Conservation (phyloP, 2,888 invertebrate species). For the Fragum whitleyi region DNA sequence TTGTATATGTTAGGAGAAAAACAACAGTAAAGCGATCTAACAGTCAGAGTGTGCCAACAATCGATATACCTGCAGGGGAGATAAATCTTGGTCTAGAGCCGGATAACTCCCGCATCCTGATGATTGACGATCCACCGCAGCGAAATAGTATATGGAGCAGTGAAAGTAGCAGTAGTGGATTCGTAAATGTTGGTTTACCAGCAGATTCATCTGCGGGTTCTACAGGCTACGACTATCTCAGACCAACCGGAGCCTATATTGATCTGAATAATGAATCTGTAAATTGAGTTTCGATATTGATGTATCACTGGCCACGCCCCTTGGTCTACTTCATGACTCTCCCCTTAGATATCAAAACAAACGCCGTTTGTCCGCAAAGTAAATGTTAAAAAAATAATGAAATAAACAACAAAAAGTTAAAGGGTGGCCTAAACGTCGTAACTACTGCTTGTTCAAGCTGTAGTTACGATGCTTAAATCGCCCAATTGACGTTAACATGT, state of each 20-base stretch:
- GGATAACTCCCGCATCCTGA: neutral
- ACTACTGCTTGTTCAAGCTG: no score
- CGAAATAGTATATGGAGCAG: neutral
- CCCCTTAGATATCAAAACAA: no score
- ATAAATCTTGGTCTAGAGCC: constrained; percentile 10
- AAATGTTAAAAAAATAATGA: no score
- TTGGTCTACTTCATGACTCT: no score
- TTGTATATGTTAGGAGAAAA: neutral
- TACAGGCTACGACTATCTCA: neutral
- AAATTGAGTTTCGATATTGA: no score
- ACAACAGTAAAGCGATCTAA: neutral
- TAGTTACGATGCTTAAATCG: no score
- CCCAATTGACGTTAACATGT: no score
- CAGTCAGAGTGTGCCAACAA: neutral
- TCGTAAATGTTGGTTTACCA: neutral
- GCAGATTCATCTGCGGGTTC: neutral
- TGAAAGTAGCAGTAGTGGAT: constrained; percentile 7
- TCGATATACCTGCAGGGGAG: neutral
- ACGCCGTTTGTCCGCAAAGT: no score
- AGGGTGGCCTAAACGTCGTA: no score
- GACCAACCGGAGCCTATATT: constrained; percentile 3
- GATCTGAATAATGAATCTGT: neutral
- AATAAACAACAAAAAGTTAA: no score
- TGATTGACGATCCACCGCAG: neutral
- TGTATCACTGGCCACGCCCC: no score